Evolutionary conservation across 64 coral and sea anemone species (phyloP), one percentile per base, ranked within the genome.

Genomic region (Actinia equina): DNA sequence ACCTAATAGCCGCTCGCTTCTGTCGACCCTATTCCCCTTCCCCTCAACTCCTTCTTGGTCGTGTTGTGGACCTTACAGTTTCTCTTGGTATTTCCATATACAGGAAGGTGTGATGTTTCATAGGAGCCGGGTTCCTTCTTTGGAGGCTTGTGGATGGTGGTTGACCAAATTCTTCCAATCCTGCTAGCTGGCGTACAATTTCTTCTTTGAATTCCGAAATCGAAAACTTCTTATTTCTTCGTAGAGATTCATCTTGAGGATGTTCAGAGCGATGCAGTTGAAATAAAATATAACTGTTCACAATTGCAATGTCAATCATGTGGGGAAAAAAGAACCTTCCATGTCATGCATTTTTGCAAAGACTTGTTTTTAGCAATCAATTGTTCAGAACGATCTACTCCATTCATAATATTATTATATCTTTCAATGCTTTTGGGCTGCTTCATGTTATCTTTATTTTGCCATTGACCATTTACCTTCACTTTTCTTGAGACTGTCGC

Each of bases 341-440:
- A 92, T 23, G 59, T 87, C 44, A 42, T 77, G 52, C 71, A 80
- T 63, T 91, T 91, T 18, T 22, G 42, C 7, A 86, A 5, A 19
- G 62, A 84, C 64, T 44, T 58, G 56, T 91, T 86, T n/a, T 60
- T 83, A 7, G 53, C 45, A 17, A 92, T 7, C 55, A 86, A 25
- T 42, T 91, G 84, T 44, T 87, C 89, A 41, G 84, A 86, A 3
- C 59, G 27, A 18, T 86, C 84, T 18, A 87, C 89, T n/a, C 52
- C 84, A 91, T 86, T 91, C 89, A 91, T 91, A 44, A 79, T 64
- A 17, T 26, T 79, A n/a, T 91, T 91, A 37, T 91, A 91, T 20
- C 58, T 80, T 12, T n/a, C n/a, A n/a, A n/a, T 59, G 5, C 84
- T 74, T 19, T 9, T 37, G 14, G 89, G 89, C 60, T 77, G 89